These are phyloP conservation scores for Catocala nupta DNA, from an alignment of 2,888 invertebrate genomes.

Conservation along the genomic window DNA sequence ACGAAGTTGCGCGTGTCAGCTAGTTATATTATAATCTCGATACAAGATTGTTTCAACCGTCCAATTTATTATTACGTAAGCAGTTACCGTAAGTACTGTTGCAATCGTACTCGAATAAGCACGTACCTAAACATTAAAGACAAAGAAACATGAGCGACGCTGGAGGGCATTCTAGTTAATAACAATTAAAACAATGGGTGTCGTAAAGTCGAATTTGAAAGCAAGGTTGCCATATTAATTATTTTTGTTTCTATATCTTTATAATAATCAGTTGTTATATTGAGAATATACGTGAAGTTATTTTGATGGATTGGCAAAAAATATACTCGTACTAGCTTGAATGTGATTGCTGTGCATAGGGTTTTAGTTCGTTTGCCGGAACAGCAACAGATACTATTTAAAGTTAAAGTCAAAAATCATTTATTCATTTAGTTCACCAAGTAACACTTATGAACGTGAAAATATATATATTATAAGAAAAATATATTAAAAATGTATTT, in stretches of 20 bases:
- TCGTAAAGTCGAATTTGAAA: conserved; percentile 6
- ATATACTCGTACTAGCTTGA: too few species aligned
- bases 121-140: neutral
- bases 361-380: too few species aligned
- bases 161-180: conserved; percentile 6
- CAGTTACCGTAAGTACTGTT: neutral
- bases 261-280: conserved; percentile 35
- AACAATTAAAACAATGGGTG: conserved; percentile 16
- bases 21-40: too few species aligned
- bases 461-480: too few species aligned
- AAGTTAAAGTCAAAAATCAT: too few species aligned
- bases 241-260: conserved; percentile 28
- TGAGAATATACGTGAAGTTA: conserved; percentile 11
- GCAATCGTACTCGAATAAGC: neutral
- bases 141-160: conserved; percentile 4
- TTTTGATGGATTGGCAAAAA: neutral
- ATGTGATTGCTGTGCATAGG: too few species aligned
- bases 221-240: conserved; percentile 19
- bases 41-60: too few species aligned
- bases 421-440: too few species aligned
- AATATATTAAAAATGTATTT: too few species aligned
- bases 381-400: too few species aligned
- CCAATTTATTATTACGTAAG: neutral
- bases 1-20: too few species aligned
- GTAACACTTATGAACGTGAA: too few species aligned